Evolutionary conservation across 2,797 vertebrate species (phyloP), one percentile per base, ranked within the genome.

Genomic region (Ctenochaetus hawaiiensis): DNA sequence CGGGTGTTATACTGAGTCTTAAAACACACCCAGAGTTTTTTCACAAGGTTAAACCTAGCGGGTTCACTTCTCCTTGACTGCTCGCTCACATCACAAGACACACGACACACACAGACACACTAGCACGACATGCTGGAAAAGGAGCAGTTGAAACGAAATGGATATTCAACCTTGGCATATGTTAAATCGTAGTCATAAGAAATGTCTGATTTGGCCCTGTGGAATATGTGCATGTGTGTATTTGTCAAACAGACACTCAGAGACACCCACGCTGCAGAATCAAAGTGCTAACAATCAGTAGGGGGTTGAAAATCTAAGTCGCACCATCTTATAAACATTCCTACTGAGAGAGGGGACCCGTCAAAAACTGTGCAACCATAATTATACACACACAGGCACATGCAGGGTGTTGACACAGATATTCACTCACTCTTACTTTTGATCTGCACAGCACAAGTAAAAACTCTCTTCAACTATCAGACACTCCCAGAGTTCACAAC

Each of bases 41-140:
- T 82, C 75, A 81, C 87, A 88, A 90, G 87, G 86, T 88, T 86
- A 87, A 90, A 83, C 54, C 78, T 63, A 43, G 69, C 18, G 65
- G 80, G 49, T 59, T 71, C 75, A 69, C 69, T 67, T 81, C 58
- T 77, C 65, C 81, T 83, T 72, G 77, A 79, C 67, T 77, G 57
- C 49, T 78, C 77, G 48, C 79, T 59, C 68, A 58, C 67, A 72
- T 77, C 67, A 71, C 61, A 76, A 44, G 14, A 20, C 17, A 26
- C 44, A 9, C 16, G 45, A 66, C 63, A 54, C 54, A 63, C 16
- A 39, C 48, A 48, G 49, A 77, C 39, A 70, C 47, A 53, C 8
- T 16, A 9, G 1, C 34, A 20, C 4, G 26, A 75, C 75, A 57
- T 41, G 67, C 30, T 61, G 62, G 43, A 84, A 81, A 23, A 71